phyloP scores from a whole-genome alignment of 2,113 vertebrate species.

The Laticauda laticaudata region DNA sequence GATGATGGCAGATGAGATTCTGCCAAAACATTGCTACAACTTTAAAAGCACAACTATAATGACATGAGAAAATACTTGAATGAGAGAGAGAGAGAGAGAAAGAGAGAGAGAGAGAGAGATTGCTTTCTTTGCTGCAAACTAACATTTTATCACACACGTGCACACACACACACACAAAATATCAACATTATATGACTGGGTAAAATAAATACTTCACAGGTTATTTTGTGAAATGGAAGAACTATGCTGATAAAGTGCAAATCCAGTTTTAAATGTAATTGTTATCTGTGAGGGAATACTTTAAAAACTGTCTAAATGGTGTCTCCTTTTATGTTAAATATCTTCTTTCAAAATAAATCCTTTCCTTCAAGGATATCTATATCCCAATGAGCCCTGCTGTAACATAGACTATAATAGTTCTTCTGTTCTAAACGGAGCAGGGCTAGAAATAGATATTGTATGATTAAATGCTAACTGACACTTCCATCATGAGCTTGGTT shows the following conservation, averaged over 20 bases:
- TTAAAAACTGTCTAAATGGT: constrained; percentile 70
- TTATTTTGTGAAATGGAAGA: constrained; percentile 30
- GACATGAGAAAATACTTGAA: too few species aligned
- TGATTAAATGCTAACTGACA: constrained; percentile 82
- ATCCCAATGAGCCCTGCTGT: constrained; percentile 71
- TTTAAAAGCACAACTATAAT: too few species aligned
- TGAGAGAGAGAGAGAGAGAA: too few species aligned
- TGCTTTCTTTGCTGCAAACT: too few species aligned
- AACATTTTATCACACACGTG: too few species aligned
- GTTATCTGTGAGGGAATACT: constrained; percentile 63
- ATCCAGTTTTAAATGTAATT: constrained; percentile 51
- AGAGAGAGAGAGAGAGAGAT: too few species aligned
- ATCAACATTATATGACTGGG: constrained; percentile 1
- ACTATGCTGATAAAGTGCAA: constrained; percentile 37
- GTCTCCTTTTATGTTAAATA: constrained; percentile 74
- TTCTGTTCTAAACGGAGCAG: constrained; percentile 74
- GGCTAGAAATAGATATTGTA: constrained; percentile 80
- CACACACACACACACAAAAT: too few species aligned
- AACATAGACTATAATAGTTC: constrained; percentile 81
- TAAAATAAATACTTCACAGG: constrained; percentile 18
- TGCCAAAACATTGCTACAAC: too few species aligned
- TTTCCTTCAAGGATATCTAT: constrained; percentile 77
- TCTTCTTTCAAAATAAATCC: constrained; percentile 79
- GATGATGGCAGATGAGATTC: too few species aligned
- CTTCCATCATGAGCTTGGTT: constrained; percentile 59